Conservation (phyloP, 2,797 vertebrate genomes). For the Mormyrus hasselquistii region DNA sequence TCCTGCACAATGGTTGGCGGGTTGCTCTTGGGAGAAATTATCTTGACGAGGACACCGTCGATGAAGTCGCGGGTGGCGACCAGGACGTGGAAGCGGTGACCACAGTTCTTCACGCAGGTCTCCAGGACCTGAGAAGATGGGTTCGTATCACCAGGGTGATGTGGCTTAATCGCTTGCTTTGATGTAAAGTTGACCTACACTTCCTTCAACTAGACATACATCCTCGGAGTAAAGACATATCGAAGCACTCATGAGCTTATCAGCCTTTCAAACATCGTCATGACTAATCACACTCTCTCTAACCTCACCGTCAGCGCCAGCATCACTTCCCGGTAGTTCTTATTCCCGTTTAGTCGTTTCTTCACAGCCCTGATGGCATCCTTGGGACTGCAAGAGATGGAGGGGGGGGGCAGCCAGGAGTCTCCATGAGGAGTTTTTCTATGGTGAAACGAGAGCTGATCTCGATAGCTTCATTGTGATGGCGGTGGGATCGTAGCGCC, state of each 20-base stretch:
- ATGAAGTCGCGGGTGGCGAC: conserved; percentile 94
- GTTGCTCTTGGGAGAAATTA: conserved; percentile 89
- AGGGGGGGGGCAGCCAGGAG: not conserved
- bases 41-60: conserved; percentile 88
- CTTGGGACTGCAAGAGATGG: conserved; percentile 70
- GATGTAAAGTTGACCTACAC: not conserved
- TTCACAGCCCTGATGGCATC: conserved; percentile 89
- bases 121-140: conserved; percentile 75
- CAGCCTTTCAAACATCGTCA: not conserved
- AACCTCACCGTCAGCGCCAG: conserved; percentile 83
- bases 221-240: not conserved
- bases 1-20: conserved; percentile 95
- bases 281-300: not conserved
- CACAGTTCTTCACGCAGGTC: conserved; percentile 98
- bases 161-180: not conserved
- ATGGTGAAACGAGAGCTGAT: not conserved
- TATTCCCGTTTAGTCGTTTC: conserved; percentile 87
- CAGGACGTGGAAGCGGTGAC: conserved; percentile 90
- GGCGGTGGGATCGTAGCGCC: not conserved
- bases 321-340: conserved; percentile 96
- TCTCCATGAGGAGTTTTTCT: not conserved
- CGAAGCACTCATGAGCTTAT: not conserved
- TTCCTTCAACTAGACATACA: not conserved
- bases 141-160: not conserved
- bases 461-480: not conserved